A percentile compares a stretch with the other conserved stretches of the same genome.
These are phyloP conservation scores for Rhagoletis zephyria DNA, from an alignment of 1,140 invertebrate species.

Conservation along the genomic window DNA sequence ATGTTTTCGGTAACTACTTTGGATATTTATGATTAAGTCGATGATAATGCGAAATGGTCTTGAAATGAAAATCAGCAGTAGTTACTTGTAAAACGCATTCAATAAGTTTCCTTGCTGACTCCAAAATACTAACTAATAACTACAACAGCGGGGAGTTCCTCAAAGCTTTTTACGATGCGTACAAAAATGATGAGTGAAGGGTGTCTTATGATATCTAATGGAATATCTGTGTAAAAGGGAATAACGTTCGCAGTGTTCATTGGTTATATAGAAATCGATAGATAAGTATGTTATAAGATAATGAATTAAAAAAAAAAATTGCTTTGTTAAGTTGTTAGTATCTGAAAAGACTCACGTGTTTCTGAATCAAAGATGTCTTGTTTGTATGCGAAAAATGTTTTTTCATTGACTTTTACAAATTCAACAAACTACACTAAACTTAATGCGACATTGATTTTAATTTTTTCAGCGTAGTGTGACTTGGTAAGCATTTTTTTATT, in stretches of 20 bases:
- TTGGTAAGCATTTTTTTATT: neutral
- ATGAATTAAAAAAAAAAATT: constrained; percentile 26
- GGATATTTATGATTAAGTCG: too few species aligned
- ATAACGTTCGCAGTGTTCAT: neutral
- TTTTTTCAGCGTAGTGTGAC: neutral
- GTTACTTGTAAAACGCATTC: neutral
- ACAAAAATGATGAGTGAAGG: neutral
- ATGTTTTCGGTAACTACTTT: too few species aligned
- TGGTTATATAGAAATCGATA: neutral
- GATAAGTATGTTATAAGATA: neutral
- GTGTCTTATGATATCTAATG: neutral
- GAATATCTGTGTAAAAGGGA: neutral
- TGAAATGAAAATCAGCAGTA: neutral
- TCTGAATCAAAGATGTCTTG: constrained; percentile 45
- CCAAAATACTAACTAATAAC: neutral
- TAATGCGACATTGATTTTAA: neutral
- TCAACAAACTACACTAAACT: neutral
- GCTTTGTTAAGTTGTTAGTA: constrained; percentile 46
- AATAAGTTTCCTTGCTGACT: neutral
- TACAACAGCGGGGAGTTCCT: neutral
- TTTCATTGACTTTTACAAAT: neutral
- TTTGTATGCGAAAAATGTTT: constrained; percentile 41
- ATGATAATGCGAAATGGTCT: neutral
- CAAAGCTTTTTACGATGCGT: neutral
- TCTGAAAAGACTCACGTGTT: constrained; percentile 54